phyloP scores from a whole-genome alignment of 1,140 invertebrate genomes.

The Glossosoma conforme region DNA sequence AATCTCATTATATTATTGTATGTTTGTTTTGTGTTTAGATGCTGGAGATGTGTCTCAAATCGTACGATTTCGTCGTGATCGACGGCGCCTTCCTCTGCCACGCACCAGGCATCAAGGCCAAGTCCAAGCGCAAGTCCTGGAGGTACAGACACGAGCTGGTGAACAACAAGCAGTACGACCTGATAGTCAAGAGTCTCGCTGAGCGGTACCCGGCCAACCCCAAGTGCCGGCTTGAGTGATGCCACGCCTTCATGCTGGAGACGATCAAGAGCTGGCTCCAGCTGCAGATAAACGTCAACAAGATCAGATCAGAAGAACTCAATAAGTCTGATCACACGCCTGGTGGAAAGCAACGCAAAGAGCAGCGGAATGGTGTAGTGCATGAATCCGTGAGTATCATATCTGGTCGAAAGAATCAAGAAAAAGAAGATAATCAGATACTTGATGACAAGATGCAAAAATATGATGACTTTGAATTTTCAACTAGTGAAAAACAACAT shows the following conservation, averaged over 20 bases:
- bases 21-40: slow-evolving; percentile 53
- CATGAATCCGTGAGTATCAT: no score
- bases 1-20: slow-evolving; percentile 6
- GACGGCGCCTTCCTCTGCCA: slow-evolving; percentile 77
- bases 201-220: slow-evolving; percentile 55
- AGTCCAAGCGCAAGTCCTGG: slow-evolving; percentile 37
- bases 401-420: not conserved
- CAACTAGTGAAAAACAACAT: no score
- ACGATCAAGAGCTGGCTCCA: no score
- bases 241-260: slow-evolving; percentile 6
- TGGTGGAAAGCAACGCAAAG: not conserved
- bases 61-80: slow-evolving; percentile 69
- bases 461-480: no score
- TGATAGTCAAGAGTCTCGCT: slow-evolving; percentile 53
- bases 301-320: no score
- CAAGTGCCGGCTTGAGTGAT: slow-evolving; percentile 51
- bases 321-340: no score
- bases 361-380: not conserved
- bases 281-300: no score
- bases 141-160: slow-evolving; percentile 51
- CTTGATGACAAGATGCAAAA: no score
- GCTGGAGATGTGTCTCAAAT: slow-evolving; percentile 73
- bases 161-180: slow-evolving; percentile 60
- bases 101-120: slow-evolving; percentile 54
- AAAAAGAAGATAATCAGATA: not conserved